Evolutionary conservation across 2,113 vertebrate genomes (phyloP).

Genomic region (Coryphaenoides rupestris): DNA sequence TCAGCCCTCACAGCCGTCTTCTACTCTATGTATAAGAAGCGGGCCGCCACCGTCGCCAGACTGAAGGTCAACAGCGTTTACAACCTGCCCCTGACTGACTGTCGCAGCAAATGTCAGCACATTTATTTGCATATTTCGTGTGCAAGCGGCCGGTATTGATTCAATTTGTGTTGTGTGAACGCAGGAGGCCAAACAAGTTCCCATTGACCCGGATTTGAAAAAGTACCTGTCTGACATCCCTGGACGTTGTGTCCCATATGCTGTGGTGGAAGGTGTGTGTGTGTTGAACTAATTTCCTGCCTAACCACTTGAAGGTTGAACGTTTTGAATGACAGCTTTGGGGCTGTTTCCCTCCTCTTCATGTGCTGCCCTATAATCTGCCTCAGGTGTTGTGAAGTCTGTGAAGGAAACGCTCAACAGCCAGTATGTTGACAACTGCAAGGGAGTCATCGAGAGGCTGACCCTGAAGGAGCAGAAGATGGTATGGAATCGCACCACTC

Average conservation of each 20-base stretch:
- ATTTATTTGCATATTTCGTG: not conserved
- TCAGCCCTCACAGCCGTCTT: conserved; percentile 82
- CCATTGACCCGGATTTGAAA: conserved; percentile 83
- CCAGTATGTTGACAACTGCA: conserved; percentile 94
- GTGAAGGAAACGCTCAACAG: conserved; percentile 90
- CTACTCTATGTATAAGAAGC: conserved; percentile 81
- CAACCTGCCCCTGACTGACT: not conserved
- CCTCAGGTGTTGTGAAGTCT: conserved; percentile 82
- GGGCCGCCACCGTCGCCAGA: conserved; percentile 72
- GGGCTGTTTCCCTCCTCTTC: not conserved
- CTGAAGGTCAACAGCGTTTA: conserved; percentile 80
- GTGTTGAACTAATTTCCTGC: too few relatives aligned
- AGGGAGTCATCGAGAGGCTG: conserved; percentile 87
- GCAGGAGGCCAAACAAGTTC: conserved; percentile 84
- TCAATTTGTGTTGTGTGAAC: conserved; percentile 1
- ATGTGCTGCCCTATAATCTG: not conserved
- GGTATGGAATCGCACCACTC: conserved; percentile 95
- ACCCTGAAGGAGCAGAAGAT: conserved; percentile 94
- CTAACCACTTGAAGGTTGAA: too few relatives aligned
- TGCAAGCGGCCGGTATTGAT: not conserved
- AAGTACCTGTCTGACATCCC: conserved; percentile 81
- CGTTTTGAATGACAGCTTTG: too few relatives aligned
- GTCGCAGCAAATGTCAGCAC: not conserved
- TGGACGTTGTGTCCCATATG: conserved; percentile 90
- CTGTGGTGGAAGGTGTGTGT: conserved; percentile 89